Base-by-base conservation (phyloP, 2,113 vertebrate genomes). In the Speoplatyrhinus poulsoni region DNA sequence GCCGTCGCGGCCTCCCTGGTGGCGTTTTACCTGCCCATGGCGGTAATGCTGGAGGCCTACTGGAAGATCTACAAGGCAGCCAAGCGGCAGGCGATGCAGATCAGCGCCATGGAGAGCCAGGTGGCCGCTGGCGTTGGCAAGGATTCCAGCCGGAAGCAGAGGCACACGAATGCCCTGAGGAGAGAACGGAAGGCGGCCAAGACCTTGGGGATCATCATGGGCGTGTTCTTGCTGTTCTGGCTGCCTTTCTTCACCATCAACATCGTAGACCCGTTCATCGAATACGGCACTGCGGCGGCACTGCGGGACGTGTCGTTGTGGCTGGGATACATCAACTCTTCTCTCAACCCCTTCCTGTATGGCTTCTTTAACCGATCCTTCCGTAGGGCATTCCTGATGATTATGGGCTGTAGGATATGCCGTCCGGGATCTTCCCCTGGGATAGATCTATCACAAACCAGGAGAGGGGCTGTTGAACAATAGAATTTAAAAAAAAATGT, bases 171-270 rank as follows among this genome's bases (percentile, higher is more conserved):
- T 54, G 78, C 86, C 3, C 85, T 92, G 78, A 89, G 76, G 72
- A 84, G 90, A 52, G 93, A 94, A 69, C 69, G 81, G 54, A 94
- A 94, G 70, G 93, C 93, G 0, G 92, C 93, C 1, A 93, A 94
- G 81, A 94, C 91, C n/a, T 84, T 94, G 60, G 93, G 92, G 0
- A 91, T 94, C 61, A 93, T 94, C 62, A 94, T 94, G 89, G 93
- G 93, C 2, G 88, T 90, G 50, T 94, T 94, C 41, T 80, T 94
- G 1, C 66, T 93, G 19, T 94, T 93, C 80, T 94, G 93, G 93
- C 76, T 93, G 82, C 93, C 92, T 0, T 94, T 94, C 72, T 94
- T 93, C 55, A 92, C 92, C 1, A 76, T 91, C 6, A 94, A 94
- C 79, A 91, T 94, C 16, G 77, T 93, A 64, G 92, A 94, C 72